Evolutionary conservation across 1,140 invertebrate genomes (phyloP).

Genomic region (Cyrtorhinus lividipennis): DNA sequence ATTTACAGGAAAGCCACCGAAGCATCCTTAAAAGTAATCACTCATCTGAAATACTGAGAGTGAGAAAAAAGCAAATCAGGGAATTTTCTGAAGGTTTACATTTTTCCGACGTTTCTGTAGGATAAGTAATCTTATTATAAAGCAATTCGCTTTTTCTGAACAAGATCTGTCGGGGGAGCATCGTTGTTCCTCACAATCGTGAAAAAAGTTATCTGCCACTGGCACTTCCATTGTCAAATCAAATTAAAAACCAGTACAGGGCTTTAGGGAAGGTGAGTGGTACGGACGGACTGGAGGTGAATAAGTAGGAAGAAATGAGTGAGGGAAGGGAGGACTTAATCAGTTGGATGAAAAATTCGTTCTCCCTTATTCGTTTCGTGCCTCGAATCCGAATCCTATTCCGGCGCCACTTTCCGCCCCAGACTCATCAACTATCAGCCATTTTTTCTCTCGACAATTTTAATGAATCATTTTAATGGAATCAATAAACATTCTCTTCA

Average conservation of each 20-base stretch:
- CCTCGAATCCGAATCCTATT: slow-evolving; percentile 4
- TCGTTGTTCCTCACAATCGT: not conserved
- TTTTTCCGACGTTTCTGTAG: too few species aligned
- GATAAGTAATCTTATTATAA: not conserved
- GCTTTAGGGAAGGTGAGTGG: not conserved
- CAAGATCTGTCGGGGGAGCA: not conserved
- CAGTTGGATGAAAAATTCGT: slow-evolving; percentile 1
- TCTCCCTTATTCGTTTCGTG: slow-evolving; percentile 7
- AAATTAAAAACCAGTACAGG: not conserved
- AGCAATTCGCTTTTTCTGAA: not conserved
- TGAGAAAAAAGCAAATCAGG: too few species aligned
- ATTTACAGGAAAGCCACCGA: too few species aligned
- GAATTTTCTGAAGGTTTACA: too few species aligned
- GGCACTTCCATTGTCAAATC: slow-evolving; percentile 1
- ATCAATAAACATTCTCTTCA: too few species aligned
- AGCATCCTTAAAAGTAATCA: too few species aligned
- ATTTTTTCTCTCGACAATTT: too few species aligned
- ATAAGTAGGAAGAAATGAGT: not conserved
- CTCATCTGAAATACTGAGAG: too few species aligned
- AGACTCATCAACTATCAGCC: too few species aligned
- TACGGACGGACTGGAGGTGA: too few species aligned
- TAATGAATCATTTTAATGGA: too few species aligned
- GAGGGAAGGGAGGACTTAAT: not conserved
- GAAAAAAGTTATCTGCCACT: not conserved
- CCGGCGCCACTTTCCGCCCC: too few species aligned